Evolutionary conservation across 2,113 vertebrate species (phyloP).

Genomic region (Aleadryas rufinucha): DNA sequence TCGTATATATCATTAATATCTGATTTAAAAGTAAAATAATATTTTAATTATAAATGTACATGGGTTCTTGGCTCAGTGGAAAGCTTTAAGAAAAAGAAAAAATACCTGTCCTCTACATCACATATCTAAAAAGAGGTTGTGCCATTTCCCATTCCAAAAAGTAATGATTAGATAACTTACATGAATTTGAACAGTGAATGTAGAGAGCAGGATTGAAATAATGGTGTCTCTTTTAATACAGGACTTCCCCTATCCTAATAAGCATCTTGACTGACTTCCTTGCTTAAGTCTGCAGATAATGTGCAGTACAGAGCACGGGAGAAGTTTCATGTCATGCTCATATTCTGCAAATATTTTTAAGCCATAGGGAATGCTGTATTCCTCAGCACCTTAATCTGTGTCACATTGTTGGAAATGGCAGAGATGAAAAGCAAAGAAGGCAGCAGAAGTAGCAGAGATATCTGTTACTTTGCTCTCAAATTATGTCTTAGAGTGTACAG

Average conservation of each 20-base stretch:
- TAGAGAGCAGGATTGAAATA: not conserved
- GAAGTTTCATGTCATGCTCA: not conserved
- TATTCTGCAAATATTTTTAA: not conserved
- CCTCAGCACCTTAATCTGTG: not conserved
- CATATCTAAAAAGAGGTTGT: not conserved
- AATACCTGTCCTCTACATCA: not conserved
- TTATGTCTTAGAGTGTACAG: not conserved
- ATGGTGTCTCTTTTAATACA: not conserved
- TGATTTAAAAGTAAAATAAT: slow-evolving; percentile 25
- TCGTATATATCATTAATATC: not conserved
- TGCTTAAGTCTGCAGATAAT: not conserved
- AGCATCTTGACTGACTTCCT: not conserved
- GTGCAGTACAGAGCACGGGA: not conserved
- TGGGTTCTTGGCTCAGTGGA: not conserved
- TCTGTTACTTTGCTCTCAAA: not conserved
- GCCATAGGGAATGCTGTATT: not conserved
- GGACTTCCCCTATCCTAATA: not conserved
- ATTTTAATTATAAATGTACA: slow-evolving; percentile 1
- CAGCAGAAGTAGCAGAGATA: not conserved
- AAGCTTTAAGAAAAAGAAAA: not conserved
- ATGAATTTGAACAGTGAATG: not conserved
- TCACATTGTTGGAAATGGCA: not conserved
- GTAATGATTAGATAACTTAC: not conserved
- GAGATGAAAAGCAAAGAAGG: not conserved
- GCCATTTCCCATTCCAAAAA: not conserved